Percentiles rank a stretch among this genome's conserved stretches.
Evolutionary conservation across 2,888 invertebrate genomes (phyloP).

Genomic region (Ferdinandea cuprea): DNA sequence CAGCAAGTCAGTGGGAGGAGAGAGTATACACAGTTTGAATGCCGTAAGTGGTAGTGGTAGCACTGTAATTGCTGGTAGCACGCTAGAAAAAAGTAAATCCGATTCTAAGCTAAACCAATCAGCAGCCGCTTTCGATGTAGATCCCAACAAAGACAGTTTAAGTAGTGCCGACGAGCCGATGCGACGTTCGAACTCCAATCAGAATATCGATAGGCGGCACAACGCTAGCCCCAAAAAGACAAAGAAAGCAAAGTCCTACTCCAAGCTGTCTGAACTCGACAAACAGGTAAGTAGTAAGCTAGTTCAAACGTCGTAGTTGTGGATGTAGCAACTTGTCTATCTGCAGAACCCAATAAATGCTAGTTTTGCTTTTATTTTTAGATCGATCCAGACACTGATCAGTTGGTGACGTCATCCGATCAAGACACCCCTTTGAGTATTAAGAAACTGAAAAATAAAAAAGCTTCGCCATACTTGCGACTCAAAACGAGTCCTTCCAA

Average conservation of each 20-base stretch:
- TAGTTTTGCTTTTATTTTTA: constrained; percentile 65
- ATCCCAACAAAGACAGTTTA: constrained; percentile 57
- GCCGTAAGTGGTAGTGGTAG: constrained; percentile 75
- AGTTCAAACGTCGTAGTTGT: constrained; percentile 24
- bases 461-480: constrained; percentile 80
- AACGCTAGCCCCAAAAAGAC: constrained; percentile 81
- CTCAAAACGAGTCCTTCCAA: constrained; percentile 80
- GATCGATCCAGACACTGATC: constrained; percentile 82
- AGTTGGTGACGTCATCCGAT: constrained; percentile 80
- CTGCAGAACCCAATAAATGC: background rate
- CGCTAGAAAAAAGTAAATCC: constrained; percentile 87
- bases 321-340: constrained; percentile 4
- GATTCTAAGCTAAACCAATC: constrained; percentile 86
- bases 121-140: constrained; percentile 63
- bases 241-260: constrained; percentile 86
- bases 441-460: constrained; percentile 82
- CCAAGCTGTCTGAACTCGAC: constrained; percentile 84
- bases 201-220: constrained; percentile 82
- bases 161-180: constrained; percentile 81
- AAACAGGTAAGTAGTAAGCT: constrained; percentile 81
- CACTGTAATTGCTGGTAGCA: constrained; percentile 76
- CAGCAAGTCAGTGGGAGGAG: constrained; percentile 60
- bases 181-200: constrained; percentile 85
- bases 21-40: constrained; percentile 69
- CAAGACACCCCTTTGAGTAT: constrained; percentile 81